Evolutionary conservation across 2,888 invertebrate species (phyloP).

Genomic region (Brassicogethes aeneus): DNA sequence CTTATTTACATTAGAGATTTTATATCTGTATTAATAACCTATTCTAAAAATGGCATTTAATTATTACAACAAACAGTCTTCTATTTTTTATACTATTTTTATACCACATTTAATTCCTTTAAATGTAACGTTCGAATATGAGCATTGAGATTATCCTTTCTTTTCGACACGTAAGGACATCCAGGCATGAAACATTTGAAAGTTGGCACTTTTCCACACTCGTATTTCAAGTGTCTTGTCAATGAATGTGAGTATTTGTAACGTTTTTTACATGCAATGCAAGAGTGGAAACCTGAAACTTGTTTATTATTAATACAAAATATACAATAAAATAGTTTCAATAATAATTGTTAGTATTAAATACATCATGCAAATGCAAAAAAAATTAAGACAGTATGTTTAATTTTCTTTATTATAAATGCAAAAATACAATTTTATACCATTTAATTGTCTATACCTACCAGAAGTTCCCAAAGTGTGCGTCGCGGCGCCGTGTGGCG

Average conservation of each 20-base stretch:
- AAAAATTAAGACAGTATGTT: too few species aligned
- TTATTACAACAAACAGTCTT: too few species aligned
- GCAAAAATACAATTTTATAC: too few species aligned
- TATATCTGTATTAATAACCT: too few species aligned
- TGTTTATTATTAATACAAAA: slow-evolving; percentile 6
- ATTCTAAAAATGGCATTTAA: too few species aligned
- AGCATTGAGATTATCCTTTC: slow-evolving; percentile 28
- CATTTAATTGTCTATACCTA: too few species aligned
- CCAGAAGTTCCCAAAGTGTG: too few species aligned
- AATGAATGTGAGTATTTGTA: slow-evolving; percentile 29
- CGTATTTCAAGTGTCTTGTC: slow-evolving; percentile 26
- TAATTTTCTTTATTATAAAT: too few species aligned
- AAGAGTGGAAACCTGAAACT: slow-evolving; percentile 12
- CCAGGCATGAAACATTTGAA: slow-evolving; percentile 25
- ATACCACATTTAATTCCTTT: slow-evolving; percentile 15
- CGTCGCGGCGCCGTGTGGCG: too few species aligned
- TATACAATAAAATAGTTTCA: too few species aligned
- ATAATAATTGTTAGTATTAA: neutral
- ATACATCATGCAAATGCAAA: neutral
- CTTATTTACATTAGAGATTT: too few species aligned
- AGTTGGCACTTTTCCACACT: slow-evolving; percentile 28
- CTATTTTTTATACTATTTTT: too few species aligned
- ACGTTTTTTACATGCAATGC: slow-evolving; percentile 23
- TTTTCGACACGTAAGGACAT: slow-evolving; percentile 26
- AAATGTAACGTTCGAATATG: slow-evolving; percentile 24